phyloP scores from a whole-genome alignment of 2,797 vertebrate genomes.

The Sciaenops ocellatus region DNA sequence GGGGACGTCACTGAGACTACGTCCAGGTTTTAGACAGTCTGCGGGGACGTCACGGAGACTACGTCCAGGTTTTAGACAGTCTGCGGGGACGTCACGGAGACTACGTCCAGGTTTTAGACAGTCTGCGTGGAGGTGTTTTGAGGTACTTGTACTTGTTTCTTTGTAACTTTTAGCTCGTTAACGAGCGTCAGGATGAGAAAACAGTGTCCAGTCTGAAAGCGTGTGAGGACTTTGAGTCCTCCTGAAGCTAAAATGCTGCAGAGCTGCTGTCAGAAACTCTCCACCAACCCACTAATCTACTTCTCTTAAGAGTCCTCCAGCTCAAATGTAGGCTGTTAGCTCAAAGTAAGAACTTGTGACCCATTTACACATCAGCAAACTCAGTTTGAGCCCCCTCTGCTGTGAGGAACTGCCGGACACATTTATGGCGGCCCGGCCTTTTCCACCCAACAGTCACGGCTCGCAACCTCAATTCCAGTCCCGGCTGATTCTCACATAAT shows the following conservation, averaged over 20 bases:
- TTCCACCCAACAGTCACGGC: neutral
- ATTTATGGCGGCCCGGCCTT: neutral
- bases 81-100: too few species aligned
- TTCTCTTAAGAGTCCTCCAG: conserved; percentile 15
- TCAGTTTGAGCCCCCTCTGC: conserved; percentile 33
- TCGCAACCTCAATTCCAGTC: conserved; percentile 42
- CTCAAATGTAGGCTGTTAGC: conserved; percentile 31
- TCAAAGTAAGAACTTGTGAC: conserved; percentile 40
- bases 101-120: too few species aligned
- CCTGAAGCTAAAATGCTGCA: conserved; percentile 8
- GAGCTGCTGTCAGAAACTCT: conserved; percentile 33
- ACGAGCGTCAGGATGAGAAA: too few species aligned
- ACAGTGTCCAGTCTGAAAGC: neutral
- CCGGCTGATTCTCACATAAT: conserved; percentile 5
- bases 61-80: too few species aligned
- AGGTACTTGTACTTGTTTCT: too few species aligned
- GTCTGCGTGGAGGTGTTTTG: too few species aligned
- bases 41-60: too few species aligned
- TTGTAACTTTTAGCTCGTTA: too few species aligned
- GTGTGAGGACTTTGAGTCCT: neutral
- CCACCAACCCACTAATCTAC: conserved; percentile 43
- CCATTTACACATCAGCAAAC: conserved; percentile 55
- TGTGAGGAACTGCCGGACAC: conserved; percentile 8
- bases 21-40: too few species aligned
- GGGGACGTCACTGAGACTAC: too few species aligned